Evolutionary conservation across 2,888 invertebrate genomes (phyloP).

Genomic region (Drosophila peninsularis): DNA sequence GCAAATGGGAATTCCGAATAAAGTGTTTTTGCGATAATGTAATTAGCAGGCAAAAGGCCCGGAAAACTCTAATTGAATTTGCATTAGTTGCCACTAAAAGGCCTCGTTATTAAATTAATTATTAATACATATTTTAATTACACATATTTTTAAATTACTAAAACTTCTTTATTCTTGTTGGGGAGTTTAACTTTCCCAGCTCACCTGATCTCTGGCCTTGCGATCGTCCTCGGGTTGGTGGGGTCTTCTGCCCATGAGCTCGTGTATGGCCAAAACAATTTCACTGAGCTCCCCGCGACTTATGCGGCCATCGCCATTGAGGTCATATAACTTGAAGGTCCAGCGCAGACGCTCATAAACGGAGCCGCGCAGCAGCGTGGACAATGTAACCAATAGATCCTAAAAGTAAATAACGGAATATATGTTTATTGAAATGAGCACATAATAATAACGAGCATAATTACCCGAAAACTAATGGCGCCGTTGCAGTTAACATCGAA

Average conservation of each 20-base stretch:
- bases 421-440: neutral
- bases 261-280: slow-evolving; percentile 95
- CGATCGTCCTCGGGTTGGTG: slow-evolving; percentile 93
- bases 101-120: no score
- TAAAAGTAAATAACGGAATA: slow-evolving; percentile 80
- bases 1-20: neutral
- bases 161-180: no score
- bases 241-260: slow-evolving; percentile 92
- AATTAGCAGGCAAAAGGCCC: neutral
- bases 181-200: neutral
- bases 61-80: neutral
- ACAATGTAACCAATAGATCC: slow-evolving; percentile 97
- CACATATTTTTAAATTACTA: no score
- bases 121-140: no score
- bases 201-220: slow-evolving; percentile 92
- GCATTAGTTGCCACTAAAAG: neutral
- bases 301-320: slow-evolving; percentile 98
- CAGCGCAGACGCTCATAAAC: slow-evolving; percentile 97
- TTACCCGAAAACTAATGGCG: slow-evolving; percentile 98
- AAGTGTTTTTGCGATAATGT: neutral
- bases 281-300: slow-evolving; percentile 95
- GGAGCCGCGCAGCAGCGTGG: slow-evolving; percentile 95
- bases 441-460: slow-evolving; percentile 27
- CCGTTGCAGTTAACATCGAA: slow-evolving; percentile 99
- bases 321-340: slow-evolving; percentile 98